These are phyloP conservation scores for roundworm (Caenorhabditis elegans) DNA, from an alignment of 1,140 invertebrate species.

Conservation along the genomic window WBcel235 BX284605.5:1391501-1392000, in stretches of 20 bases:
- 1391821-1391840: slow-evolving; percentile 23
- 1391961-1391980: slow-evolving; percentile 8
- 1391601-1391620: slow-evolving; percentile 33
- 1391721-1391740: slow-evolving; percentile 34
- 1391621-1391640: slow-evolving; percentile 19
- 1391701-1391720: slow-evolving; percentile 40
- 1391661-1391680: slow-evolving; percentile 34
- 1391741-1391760: slow-evolving; percentile 37
- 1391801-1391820: slow-evolving; percentile 31
- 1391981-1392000: neutral
- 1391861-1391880: slow-evolving; percentile 33
- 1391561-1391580: slow-evolving; percentile 35
- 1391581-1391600: slow-evolving; percentile 33
- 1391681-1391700: slow-evolving; percentile 39
- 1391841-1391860: slow-evolving; percentile 34
- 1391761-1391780: slow-evolving; percentile 40
- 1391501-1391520: too few species aligned
- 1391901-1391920: neutral
- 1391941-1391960: slow-evolving; percentile 21
- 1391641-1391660: slow-evolving; percentile 15
- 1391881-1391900: neutral
- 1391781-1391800: slow-evolving; percentile 21
- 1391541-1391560: too few species aligned
- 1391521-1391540: too few species aligned
- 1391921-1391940: neutral